A percentile compares a stretch with the other conserved stretches of the same genome.
Evolutionary conservation across 1,140 invertebrate species (phyloP).

Genomic region (Tigriopus japonicus): DNA sequence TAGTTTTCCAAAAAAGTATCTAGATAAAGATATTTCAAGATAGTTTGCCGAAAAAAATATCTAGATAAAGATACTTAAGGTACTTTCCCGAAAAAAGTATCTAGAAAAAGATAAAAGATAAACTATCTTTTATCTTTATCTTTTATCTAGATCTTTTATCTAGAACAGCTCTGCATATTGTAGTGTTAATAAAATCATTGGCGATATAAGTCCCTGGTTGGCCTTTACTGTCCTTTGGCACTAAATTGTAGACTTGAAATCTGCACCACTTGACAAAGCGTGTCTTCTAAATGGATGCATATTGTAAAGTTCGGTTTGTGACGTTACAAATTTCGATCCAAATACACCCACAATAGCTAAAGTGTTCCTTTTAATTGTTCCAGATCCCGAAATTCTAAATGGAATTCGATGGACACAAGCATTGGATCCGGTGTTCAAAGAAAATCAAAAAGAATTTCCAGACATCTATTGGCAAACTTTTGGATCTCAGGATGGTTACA

Average conservation of each 20-base stretch:
- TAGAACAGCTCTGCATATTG: too few relatives aligned
- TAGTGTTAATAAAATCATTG: too few relatives aligned
- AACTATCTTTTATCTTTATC: too few relatives aligned
- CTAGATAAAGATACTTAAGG: too few relatives aligned
- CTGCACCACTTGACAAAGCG: not conserved
- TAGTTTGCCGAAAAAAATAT: too few relatives aligned
- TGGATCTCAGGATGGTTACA: slow-evolving; percentile 31
- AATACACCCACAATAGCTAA: not conserved
- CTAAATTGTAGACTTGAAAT: not conserved
- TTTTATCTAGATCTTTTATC: too few relatives aligned
- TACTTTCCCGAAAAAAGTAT: too few relatives aligned
- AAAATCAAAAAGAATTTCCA: slow-evolving; percentile 26
- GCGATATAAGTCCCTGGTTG: not conserved
- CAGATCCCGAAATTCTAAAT: slow-evolving; percentile 27
- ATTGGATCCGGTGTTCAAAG: slow-evolving; percentile 27
- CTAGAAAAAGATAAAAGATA: too few relatives aligned
- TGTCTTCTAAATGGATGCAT: not conserved
- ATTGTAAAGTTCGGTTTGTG: not conserved
- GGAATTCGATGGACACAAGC: slow-evolving; percentile 28
- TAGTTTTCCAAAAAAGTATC: too few relatives aligned
- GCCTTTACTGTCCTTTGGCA: not conserved
- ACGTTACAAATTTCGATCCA: not conserved
- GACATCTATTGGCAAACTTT: slow-evolving; percentile 34
- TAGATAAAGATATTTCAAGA: too few relatives aligned
- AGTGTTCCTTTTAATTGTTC: not conserved